These are phyloP conservation scores for Drosophila novamexicana DNA, from an alignment of 1,140 invertebrate genomes.

Conservation along the genomic window DNA sequence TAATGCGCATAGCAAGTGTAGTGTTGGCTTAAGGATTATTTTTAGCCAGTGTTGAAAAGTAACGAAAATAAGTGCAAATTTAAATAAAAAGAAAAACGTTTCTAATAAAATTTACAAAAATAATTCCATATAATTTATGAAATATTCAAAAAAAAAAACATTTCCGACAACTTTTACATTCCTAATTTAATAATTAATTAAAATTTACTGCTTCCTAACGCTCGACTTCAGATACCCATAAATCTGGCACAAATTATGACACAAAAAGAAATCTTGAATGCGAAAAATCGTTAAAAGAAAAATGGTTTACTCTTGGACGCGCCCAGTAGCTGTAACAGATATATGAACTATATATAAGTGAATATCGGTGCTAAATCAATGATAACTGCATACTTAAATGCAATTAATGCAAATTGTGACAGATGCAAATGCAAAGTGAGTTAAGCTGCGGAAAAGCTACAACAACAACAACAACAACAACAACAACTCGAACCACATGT, in stretches of 20 bases:
- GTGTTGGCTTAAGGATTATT: conserved; percentile 34
- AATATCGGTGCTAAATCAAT: conserved; percentile 82
- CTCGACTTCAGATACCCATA: conserved; percentile 15
- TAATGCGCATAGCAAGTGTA: conserved; percentile 11
- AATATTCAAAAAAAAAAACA: neutral
- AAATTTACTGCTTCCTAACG: conserved; percentile 5
- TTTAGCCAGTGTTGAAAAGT: conserved; percentile 11
- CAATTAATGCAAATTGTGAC: conserved; percentile 83
- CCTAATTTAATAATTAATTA: neutral
- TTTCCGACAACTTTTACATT: conserved; percentile 8
- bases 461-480: conserved; percentile 26
- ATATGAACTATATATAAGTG: conserved; percentile 65
- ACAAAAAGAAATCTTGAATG: conserved; percentile 2
- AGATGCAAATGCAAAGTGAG: conserved; percentile 70
- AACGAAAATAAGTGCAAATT: conserved; percentile 21
- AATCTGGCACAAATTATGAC: conserved; percentile 42
- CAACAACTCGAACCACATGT: conserved; percentile 35
- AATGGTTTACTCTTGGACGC: conserved; percentile 34
- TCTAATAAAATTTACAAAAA: neutral
- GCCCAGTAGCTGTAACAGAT: conserved; percentile 44
- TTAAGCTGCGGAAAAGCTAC: conserved; percentile 52
- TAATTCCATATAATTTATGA: no score
- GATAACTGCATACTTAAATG: conserved; percentile 78
- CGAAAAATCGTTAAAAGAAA: conserved; percentile 12
- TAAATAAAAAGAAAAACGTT: neutral